phyloP scores from a whole-genome alignment of 2,113 vertebrate species.

The Colinus virginianus region DNA sequence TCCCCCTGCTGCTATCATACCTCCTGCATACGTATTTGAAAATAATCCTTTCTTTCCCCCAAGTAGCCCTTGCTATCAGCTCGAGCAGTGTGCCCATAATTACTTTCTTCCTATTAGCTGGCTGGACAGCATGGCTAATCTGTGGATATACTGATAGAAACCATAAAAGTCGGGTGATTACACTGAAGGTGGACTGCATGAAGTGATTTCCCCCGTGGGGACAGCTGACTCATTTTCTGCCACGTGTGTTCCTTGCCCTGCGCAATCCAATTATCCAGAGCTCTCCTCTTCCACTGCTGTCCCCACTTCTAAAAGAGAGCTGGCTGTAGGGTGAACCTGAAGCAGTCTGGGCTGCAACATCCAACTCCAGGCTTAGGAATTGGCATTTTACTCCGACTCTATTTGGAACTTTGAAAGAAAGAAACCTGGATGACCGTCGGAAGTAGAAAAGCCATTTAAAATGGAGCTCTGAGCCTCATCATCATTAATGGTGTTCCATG shows the following conservation, averaged over 20 bases:
- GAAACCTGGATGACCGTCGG: not conserved
- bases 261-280: fast-evolving
- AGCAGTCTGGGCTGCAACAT: not conserved
- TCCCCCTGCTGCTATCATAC: conserved; percentile 12
- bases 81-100: not conserved
- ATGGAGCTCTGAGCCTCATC: not conserved
- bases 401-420: not conserved
- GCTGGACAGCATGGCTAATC: not conserved
- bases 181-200: not conserved
- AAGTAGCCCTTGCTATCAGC: conserved; percentile 9
- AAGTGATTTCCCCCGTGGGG: not conserved
- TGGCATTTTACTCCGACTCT: not conserved
- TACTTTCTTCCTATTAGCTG: conserved; percentile 14
- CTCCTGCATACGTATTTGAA: not conserved
- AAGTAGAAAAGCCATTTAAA: not conserved
- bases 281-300: not conserved
- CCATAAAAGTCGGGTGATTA: not conserved
- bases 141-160: not conserved
- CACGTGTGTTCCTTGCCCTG: fast-evolving
- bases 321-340: not conserved
- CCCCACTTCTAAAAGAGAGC: not conserved
- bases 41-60: conserved; percentile 55
- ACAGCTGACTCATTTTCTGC: not conserved
- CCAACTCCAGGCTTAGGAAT: not conserved
- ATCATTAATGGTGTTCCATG: not conserved